phyloP scores from a whole-genome alignment of 2,113 vertebrate species.

The Mustelus asterias region DNA sequence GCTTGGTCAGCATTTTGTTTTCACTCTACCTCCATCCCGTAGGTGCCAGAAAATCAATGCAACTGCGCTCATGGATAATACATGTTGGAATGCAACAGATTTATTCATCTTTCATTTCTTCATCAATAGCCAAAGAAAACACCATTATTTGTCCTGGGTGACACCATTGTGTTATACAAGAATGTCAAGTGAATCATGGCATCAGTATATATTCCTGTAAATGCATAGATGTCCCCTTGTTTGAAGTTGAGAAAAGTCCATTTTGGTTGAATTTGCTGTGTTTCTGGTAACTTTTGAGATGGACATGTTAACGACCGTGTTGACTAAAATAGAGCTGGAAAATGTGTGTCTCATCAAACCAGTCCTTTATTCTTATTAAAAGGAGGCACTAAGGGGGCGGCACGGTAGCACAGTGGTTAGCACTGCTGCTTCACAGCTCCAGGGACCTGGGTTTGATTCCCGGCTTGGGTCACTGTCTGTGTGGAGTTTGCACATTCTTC shows the following conservation, averaged over 20 bases:
- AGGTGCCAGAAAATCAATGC: background rate
- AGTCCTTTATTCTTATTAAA: background rate
- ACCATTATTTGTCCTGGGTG: background rate
- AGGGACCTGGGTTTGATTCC: no score
- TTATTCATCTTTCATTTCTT: background rate
- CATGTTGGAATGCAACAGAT: background rate
- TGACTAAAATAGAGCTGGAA: background rate
- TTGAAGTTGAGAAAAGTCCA: background rate
- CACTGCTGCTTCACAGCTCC: no score
- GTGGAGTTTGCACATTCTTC: no score
- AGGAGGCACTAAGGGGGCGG: background rate
- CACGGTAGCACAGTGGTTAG: no score
- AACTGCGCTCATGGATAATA: background rate
- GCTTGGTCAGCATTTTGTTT: background rate
- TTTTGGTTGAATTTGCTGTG: background rate
- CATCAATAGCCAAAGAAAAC: background rate
- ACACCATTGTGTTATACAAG: background rate
- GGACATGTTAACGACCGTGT: background rate
- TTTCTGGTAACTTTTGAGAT: background rate
- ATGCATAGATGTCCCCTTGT: no score
- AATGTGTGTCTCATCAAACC: background rate
- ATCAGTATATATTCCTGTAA: background rate
- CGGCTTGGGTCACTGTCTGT: no score
- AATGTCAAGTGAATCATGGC: background rate
- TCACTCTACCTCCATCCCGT: background rate